These are phyloP conservation scores for Bergia sp. DNA, from an alignment of 92 coral and sea anemone species.

Conservation along the genomic window DNA sequence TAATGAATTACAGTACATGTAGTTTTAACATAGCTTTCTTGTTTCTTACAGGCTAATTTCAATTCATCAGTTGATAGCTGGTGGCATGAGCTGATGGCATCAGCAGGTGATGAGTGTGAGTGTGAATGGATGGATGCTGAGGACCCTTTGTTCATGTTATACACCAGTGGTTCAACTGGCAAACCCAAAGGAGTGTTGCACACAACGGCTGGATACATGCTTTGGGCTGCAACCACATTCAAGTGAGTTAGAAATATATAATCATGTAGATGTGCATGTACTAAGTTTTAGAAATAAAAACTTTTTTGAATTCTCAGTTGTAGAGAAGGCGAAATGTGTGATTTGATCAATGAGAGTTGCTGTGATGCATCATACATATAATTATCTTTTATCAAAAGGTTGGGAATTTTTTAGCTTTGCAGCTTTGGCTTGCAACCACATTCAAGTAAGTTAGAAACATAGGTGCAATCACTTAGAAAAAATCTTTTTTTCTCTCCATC, in stretches of 20 bases:
- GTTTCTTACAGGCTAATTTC: slow-evolving; percentile 59
- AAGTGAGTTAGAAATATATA: slow-evolving; percentile 68
- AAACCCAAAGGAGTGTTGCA: slow-evolving; percentile 97
- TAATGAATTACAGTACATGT: no score
- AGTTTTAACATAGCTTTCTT: background rate
- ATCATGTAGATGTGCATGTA: no score
- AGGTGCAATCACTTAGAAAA: no score
- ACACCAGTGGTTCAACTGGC: slow-evolving; percentile 99
- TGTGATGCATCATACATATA: no score
- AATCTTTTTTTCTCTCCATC: no score
- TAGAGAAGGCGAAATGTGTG: no score
- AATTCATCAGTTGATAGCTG: slow-evolving; percentile 76
- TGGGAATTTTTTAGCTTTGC: no score
- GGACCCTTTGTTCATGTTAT: slow-evolving; percentile 96
- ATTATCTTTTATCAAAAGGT: no score
- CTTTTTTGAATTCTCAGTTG: no score
- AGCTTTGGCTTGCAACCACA: slow-evolving; percentile 87
- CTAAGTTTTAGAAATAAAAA: no score
- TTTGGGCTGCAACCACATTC: slow-evolving; percentile 88
- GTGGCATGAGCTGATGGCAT: slow-evolving; percentile 95
- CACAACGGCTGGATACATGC: slow-evolving; percentile 95
- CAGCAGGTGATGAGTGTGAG: slow-evolving; percentile 79
- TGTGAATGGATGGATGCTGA: slow-evolving; percentile 95
- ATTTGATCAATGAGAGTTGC: no score
- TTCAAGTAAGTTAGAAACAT: slow-evolving; percentile 76